phyloP scores from a whole-genome alignment of 2,888 invertebrate species.

The Flexamia atlantica region DNA sequence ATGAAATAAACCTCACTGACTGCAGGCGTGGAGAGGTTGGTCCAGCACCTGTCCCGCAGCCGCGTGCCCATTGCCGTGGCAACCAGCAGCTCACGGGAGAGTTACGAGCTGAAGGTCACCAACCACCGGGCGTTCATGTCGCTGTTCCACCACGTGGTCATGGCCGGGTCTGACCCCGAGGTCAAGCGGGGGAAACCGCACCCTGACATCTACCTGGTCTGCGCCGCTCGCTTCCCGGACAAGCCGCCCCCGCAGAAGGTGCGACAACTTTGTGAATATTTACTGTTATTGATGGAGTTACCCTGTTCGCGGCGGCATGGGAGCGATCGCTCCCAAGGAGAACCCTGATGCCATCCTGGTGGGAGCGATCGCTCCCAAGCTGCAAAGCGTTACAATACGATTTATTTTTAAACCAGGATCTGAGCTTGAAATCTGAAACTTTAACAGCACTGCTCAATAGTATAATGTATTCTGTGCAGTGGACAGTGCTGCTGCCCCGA shows the following conservation, averaged over 20 bases:
- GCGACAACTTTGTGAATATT: background rate
- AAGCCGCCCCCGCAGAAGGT: constrained; percentile 81
- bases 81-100: constrained; percentile 87
- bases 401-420: no score
- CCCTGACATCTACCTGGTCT: constrained; percentile 92
- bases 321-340: no score
- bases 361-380: no score
- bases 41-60: constrained; percentile 84
- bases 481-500: no score
- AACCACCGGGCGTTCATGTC: constrained; percentile 82
- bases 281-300: no score
- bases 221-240: constrained; percentile 84
- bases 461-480: no score
- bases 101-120: constrained; percentile 84
- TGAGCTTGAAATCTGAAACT: no score
- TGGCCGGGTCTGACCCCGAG: constrained; percentile 90
- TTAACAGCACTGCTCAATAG: no score
- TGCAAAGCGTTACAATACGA: no score
- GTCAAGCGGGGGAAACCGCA: constrained; percentile 92
- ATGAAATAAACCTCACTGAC: no score
- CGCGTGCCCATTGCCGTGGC: constrained; percentile 92
- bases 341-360: no score
- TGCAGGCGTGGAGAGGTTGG: constrained; percentile 87
- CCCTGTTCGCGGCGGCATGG: no score
- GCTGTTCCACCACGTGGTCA: constrained; percentile 87